Evolutionary conservation across 2,113 vertebrate genomes (phyloP).

Genomic region (Scortum barcoo): DNA sequence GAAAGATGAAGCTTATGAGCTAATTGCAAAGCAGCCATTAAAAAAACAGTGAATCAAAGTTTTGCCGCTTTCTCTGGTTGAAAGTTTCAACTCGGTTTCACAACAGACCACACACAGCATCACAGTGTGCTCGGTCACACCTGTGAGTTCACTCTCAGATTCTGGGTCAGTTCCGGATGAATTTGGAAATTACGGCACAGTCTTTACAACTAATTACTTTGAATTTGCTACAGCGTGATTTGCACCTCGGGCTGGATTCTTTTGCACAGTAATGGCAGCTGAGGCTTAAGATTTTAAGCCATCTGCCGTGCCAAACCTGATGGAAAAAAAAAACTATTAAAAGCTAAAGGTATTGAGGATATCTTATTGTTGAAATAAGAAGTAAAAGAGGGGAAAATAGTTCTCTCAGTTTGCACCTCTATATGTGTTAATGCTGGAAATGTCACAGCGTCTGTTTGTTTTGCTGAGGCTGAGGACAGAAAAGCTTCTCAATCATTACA

Average conservation of each 20-base stretch:
- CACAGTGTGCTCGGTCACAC: too few species aligned
- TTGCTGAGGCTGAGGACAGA: slow-evolving; percentile 15
- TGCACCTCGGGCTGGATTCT: not conserved
- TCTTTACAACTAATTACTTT: not conserved
- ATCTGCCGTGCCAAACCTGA: not conserved
- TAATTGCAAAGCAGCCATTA: too few species aligned
- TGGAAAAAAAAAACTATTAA: not conserved
- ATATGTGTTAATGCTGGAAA: slow-evolving; percentile 1
- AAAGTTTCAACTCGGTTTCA: too few species aligned
- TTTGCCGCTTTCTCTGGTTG: not conserved
- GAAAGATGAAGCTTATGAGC: too few species aligned
- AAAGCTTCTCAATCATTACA: slow-evolving; percentile 7
- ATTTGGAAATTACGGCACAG: not conserved
- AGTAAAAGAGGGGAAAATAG: not conserved
- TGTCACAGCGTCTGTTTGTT: slow-evolving; percentile 10
- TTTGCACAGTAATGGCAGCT: not conserved
- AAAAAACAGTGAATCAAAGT: not conserved
- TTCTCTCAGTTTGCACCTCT: not conserved
- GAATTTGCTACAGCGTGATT: not conserved
- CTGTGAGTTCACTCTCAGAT: not conserved
- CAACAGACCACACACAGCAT: too few species aligned
- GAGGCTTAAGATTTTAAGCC: not conserved
- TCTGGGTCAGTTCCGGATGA: not conserved
- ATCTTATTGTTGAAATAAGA: not conserved
- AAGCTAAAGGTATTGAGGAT: too few species aligned